Percentiles rank a stretch among this genome's conserved stretches.
These are phyloP conservation scores for Pollenia angustigena DNA, from an alignment of 2,888 invertebrate species.

Conservation along the genomic window DNA sequence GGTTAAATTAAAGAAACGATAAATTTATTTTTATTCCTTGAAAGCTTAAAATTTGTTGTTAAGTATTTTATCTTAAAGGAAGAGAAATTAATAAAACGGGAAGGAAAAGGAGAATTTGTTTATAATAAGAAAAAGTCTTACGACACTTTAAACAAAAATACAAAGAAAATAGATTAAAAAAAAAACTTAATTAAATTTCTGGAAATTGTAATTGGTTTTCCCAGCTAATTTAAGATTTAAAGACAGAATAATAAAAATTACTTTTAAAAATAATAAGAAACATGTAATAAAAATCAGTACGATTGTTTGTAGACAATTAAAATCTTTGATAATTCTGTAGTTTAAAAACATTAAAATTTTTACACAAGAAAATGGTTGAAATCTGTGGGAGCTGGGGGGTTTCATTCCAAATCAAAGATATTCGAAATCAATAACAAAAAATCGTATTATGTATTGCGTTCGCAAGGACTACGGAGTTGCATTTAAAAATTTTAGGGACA, in stretches of 20 bases:
- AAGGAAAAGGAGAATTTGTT: slow-evolving; percentile 34
- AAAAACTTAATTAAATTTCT: not conserved
- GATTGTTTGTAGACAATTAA: no score
- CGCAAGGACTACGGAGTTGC: no score
- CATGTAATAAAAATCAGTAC: no score
- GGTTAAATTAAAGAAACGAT: slow-evolving; percentile 70
- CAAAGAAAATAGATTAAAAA: no score
- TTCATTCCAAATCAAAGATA: no score
- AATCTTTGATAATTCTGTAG: no score
- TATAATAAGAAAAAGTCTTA: slow-evolving; percentile 8
- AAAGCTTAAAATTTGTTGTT: not conserved
- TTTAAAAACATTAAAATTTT: no score
- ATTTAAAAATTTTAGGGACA: no score
- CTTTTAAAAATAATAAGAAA: not conserved
- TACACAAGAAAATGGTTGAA: no score
- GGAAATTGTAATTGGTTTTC: not conserved
- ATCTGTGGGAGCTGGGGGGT: no score
- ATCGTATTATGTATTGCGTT: no score
- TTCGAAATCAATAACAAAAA: no score
- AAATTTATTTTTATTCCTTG: slow-evolving; percentile 21
- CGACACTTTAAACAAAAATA: not conserved
- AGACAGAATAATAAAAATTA: not conserved
- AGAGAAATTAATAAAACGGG: not conserved
- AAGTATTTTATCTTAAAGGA: not conserved
- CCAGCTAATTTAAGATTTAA: not conserved